Base-by-base conservation (phyloP, 1,140 invertebrate genomes). In the Hetaerina americana region DNA sequence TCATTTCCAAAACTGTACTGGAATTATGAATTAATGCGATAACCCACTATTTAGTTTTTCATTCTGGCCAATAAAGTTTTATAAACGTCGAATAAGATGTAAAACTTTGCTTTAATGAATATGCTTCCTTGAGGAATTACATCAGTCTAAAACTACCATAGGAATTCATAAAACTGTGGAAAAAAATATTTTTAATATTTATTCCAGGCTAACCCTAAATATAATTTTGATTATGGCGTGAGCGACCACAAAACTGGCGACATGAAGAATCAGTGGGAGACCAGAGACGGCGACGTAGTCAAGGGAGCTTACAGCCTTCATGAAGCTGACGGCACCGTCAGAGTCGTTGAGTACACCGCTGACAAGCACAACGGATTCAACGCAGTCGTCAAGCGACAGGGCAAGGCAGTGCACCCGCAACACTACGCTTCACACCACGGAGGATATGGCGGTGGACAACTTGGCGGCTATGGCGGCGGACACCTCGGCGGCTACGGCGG, bases 301-400 rank as follows among this genome's bases (percentile, higher is more conserved):
- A 27, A 68, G 18, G 77, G 77, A 24, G 69, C 72, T 25, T 77
- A 74, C 67, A 77, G 77, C 66, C 72, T 84, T 70, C 79, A 84
- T 72, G 83, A 84, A 76, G 81, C 84, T 72, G 83, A 84, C 77
- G 84, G 84, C 74, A 80, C 80, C 68, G 76, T 82, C 74, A 79
- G 83, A 74, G 80, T 80, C 26, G 77, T 76, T 26, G 72, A 75
- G 68, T 83, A 82, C 72, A 76, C 77, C 66, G 76, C 31, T 77
- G 78, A 68, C 68, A 82, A 82, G 74, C 78, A 82, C 70, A 87
- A 84, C 75, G 89, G 89, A 74, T 89, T 90, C 79, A 86, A 89
- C 79, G 89, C 89, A 0, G 80, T 87, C 22, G 85, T 91, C 5
- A 83, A 82, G 66, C 82, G 84, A 6, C 85, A 83, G 1, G 79